Conservation (phyloP, 2,113 vertebrate species). For the Cebus imitator region DNA sequence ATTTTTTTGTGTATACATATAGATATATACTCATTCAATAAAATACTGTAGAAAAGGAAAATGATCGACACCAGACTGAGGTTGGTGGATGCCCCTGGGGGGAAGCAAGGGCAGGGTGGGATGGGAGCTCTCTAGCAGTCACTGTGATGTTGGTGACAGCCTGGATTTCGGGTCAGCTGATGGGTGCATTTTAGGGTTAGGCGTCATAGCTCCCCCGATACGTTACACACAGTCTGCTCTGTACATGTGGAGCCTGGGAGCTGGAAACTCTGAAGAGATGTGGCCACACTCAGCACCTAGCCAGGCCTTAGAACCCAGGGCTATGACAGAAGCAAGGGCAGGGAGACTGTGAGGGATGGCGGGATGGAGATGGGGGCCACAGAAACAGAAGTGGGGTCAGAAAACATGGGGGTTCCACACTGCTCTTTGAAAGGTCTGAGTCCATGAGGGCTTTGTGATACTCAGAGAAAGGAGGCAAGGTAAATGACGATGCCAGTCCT, state of each 20-base stretch:
- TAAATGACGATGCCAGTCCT: neutral
- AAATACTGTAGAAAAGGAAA: neutral
- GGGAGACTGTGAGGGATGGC: too few species aligned
- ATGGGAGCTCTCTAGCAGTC: too few species aligned
- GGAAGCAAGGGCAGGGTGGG: neutral
- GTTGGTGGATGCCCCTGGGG: neutral
- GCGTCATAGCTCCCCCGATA: neutral
- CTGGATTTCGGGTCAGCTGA: neutral
- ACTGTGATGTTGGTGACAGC: neutral
- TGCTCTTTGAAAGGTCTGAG: neutral
- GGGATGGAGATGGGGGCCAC: too few species aligned
- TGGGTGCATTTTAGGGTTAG: neutral
- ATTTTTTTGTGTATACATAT: too few species aligned
- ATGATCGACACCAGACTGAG: neutral
- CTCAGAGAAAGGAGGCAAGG: neutral
- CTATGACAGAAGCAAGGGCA: neutral
- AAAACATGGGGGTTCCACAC: too few species aligned
- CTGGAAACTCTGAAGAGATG: neutral
- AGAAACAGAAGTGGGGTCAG: neutral
- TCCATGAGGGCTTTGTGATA: neutral
- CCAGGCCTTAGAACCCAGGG: neutral
- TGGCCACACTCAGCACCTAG: neutral
- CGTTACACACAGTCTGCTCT: neutral
- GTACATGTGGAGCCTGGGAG: too few species aligned
- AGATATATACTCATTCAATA: rapidly evolving